Evolutionary conservation across 1,140 invertebrate species (phyloP), one percentile per base, ranked within the genome.

Genomic region (Mylabris phalerata): DNA sequence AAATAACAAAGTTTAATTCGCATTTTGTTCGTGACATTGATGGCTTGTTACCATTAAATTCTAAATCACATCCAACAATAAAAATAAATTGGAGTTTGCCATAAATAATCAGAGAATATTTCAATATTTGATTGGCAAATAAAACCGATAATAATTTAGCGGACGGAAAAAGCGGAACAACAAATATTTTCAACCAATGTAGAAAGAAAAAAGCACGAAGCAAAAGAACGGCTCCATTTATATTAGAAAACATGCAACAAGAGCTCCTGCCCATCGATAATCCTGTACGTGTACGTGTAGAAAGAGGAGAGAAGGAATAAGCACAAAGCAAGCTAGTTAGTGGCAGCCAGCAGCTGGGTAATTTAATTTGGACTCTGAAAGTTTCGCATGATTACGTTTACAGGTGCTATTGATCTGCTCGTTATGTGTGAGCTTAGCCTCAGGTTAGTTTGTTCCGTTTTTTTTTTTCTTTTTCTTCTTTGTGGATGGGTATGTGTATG

Each of bases 381-480:
- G 60, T 64, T 67, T 64, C 60, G 62, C 62, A 62, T 67, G 62
- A 67, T 67, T 64, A 62, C 65, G 60, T 67, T 64, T 67, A 67
- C 65, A 67, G 65, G 65, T 67, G 65, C 60, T 67, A 67, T 67
- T 64, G 65, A 67, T 67, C 65, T 64, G 60, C 56, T 67, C 57
- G 60, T 62, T 62, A 64, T 62, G 55, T 64, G 62, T 57, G 55
- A 57, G 62, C 46, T 57, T 59, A 57, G 61, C 61, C 57, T 46
- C 51, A 54, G 51, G 51, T 54, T 54, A 54, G 51, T 32, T 45
- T 42, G 51, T 54, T 52, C 39, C 11, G 51, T 39, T 54, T 54
- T 54, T 7, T 11, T n/a, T 42, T 32, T 45, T 45, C 51, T 2
- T 26, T 19, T 52, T 7, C 19, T 26, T 43, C 32, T 32, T 32